phyloP scores from a whole-genome alignment of 2,113 vertebrate species.

The Ctenomys sociabilis region DNA sequence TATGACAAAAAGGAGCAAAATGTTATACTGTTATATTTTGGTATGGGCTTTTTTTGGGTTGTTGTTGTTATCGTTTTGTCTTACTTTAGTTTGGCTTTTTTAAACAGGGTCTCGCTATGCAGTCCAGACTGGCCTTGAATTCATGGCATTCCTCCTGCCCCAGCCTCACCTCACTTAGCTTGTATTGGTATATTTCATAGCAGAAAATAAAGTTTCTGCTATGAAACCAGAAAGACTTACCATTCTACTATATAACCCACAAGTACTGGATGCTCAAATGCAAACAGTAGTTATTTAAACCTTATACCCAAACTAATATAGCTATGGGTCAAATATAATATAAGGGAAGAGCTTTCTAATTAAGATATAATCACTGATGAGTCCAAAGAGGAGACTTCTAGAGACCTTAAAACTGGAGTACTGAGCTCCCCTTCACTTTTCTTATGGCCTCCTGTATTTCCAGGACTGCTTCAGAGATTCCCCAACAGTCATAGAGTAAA shows the following conservation, averaged over 20 bases:
- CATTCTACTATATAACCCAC: conserved; percentile 36
- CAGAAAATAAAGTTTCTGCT: conserved; percentile 22
- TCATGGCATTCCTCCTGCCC: not conserved
- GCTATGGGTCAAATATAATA: conserved; percentile 6
- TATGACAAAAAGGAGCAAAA: conserved; percentile 31
- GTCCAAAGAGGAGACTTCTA: not conserved
- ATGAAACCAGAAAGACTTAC: conserved; percentile 47
- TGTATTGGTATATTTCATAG: not conserved
- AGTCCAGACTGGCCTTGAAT: not conserved
- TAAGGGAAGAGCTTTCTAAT: conserved; percentile 18
- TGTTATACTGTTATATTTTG: not conserved
- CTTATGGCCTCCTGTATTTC: not conserved
- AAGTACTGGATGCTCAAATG: conserved; percentile 55
- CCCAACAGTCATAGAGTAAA: not conserved
- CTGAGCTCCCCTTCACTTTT: not conserved
- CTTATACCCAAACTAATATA: conserved; percentile 17
- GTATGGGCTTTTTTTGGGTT: not conserved
- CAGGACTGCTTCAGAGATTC: conserved; percentile 6
- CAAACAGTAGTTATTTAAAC: conserved; percentile 52
- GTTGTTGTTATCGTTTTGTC: not conserved
- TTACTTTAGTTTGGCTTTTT: not conserved
- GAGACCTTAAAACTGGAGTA: not conserved
- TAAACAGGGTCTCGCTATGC: not conserved
- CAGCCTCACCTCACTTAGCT: not conserved
- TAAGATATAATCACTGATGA: not conserved